Conservation (phyloP, 1,140 invertebrate species). For the Riptortus pedestris region DNA sequence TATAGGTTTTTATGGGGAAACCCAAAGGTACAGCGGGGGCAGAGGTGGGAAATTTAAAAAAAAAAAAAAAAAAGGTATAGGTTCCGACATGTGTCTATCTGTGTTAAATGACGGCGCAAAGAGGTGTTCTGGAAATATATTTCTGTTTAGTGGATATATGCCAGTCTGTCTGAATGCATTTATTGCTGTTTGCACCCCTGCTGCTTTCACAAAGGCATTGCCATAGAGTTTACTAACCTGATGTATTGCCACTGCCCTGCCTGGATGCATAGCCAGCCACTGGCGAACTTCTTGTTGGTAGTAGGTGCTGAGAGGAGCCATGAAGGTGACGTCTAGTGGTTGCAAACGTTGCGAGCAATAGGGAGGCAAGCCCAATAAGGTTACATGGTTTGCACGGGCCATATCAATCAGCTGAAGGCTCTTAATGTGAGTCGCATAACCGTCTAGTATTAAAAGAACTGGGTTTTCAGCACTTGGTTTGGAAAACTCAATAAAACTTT, state of each 20-base stretch:
- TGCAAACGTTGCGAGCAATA: conserved; percentile 34
- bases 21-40: too few relatives aligned
- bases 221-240: conserved; percentile 28
- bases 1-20: too few relatives aligned
- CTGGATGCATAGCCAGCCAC: conserved; percentile 38
- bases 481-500: conserved; percentile 31
- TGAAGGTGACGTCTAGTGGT: conserved; percentile 35
- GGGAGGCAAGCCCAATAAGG: conserved; percentile 34
- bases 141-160: neutral
- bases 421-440: conserved; percentile 33
- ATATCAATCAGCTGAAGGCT: conserved; percentile 35
- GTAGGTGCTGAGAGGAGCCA: conserved; percentile 30
- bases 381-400: conserved; percentile 31
- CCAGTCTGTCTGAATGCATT: neutral
- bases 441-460: conserved; percentile 37
- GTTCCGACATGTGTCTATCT: too few relatives aligned
- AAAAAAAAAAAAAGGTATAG: too few relatives aligned
- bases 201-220: conserved; percentile 4
- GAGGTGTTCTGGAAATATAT: neutral
- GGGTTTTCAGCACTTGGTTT: conserved; percentile 33
- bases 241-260: conserved; percentile 33
- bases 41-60: too few relatives aligned
- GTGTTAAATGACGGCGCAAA: neutral
- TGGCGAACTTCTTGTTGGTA: conserved; percentile 34
- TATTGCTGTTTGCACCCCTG: neutral